Conservation (phyloP, 37 sponge, comb jelly and placozoan species). For the Crambe crambe region DNA sequence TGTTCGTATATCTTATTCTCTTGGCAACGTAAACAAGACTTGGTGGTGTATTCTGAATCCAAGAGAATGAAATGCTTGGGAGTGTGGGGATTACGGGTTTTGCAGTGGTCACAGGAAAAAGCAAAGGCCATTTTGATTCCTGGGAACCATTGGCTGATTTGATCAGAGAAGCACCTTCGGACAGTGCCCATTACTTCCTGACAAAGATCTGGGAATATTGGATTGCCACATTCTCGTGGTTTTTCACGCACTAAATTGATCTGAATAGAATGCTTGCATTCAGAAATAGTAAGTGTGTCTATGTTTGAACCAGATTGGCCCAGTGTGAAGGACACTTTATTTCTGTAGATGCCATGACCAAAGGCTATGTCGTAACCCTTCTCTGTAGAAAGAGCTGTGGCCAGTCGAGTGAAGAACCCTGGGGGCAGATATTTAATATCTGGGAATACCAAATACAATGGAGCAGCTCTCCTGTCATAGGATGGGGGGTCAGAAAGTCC, state of each 20-base stretch:
- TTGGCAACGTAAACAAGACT: not conserved
- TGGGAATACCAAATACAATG: conserved; percentile 34
- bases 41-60: not conserved
- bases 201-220: not conserved
- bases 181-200: not conserved
- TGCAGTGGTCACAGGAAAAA: conserved; percentile 15
- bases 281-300: conserved; percentile 24
- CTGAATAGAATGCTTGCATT: not conserved
- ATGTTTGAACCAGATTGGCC: conserved; percentile 19
- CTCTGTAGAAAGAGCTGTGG: conserved; percentile 10
- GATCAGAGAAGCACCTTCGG: not conserved
- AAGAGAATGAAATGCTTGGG: not conserved
- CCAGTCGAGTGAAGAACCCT: conserved; percentile 53
- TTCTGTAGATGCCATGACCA: conserved; percentile 20
- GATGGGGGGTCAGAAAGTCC: too few species aligned
- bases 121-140: not conserved
- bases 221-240: not conserved
- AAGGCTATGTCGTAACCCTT: not conserved
- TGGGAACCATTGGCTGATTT: conserved; percentile 18
- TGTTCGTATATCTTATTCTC: not conserved
- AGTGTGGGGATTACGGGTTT: too few species aligned
- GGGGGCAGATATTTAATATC: conserved; percentile 44
- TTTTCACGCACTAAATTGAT: not conserved
- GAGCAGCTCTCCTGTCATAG: conserved; percentile 19
- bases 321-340: conserved; percentile 10